phyloP scores from a whole-genome alignment of 2,888 invertebrate species.

The Drosophila percnosoma region DNA sequence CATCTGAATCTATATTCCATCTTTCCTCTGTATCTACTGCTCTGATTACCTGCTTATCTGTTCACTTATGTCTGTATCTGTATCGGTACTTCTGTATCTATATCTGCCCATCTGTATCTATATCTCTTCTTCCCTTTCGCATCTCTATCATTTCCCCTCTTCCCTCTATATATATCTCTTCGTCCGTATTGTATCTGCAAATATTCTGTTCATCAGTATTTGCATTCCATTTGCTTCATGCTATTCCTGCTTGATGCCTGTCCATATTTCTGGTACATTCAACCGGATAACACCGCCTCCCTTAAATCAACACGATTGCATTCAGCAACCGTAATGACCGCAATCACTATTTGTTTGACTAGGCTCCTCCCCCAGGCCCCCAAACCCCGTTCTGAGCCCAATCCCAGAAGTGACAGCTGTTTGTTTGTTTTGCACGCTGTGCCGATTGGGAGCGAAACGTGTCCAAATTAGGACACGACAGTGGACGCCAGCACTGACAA shows the following conservation, averaged over 20 bases:
- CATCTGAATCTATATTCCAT: not conserved
- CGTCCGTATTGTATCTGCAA: not conserved
- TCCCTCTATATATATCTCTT: not conserved
- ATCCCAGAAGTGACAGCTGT: conserved; percentile 34
- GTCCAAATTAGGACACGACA: conserved; percentile 70
- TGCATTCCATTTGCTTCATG: not conserved
- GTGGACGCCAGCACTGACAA: conserved; percentile 57
- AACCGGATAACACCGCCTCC: conserved; percentile 28
- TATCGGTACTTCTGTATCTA: not conserved
- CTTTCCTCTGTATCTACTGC: too few relatives aligned
- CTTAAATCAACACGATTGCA: conserved; percentile 26
- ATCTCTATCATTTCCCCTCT: not conserved
- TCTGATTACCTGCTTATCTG: too few relatives aligned
- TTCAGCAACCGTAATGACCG: conserved; percentile 56
- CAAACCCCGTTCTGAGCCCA: not conserved
- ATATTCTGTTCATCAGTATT: not conserved
- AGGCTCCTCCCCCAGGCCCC: not conserved
- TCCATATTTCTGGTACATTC: conserved; percentile 12
- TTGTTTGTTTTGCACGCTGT: conserved; percentile 58
- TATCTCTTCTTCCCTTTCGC: not conserved
- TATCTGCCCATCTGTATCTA: not conserved
- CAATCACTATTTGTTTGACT: conserved; percentile 41
- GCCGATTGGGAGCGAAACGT: conserved; percentile 73
- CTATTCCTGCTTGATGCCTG: not conserved
- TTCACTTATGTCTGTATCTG: not conserved